Evolutionary conservation across 2,797 vertebrate genomes (phyloP).

Genomic region (Lithobates pipiens): DNA sequence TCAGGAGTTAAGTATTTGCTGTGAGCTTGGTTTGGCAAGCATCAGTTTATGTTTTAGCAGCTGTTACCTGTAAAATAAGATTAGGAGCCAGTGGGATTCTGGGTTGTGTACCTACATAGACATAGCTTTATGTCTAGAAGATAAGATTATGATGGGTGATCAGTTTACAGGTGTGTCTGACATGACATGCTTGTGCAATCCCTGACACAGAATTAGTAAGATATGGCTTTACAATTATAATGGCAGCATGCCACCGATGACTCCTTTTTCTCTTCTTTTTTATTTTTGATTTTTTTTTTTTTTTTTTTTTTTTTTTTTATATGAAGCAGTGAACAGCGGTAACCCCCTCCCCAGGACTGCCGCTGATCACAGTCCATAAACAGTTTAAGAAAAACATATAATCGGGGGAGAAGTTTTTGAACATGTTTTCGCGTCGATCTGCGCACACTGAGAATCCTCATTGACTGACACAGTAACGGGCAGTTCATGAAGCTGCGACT

Average conservation of each 20-base stretch:
- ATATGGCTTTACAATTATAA: no score
- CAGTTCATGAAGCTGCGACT: no score
- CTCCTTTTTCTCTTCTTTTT: not conserved
- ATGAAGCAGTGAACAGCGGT: no score
- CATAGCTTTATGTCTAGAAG: not conserved
- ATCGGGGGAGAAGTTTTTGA: no score
- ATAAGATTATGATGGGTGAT: conserved; percentile 34
- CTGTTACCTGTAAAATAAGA: conserved; percentile 56
- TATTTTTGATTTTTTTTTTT: not conserved
- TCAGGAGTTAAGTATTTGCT: conserved; percentile 4
- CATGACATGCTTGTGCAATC: conserved; percentile 10
- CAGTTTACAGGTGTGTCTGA: conserved; percentile 40
- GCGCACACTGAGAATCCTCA: no score
- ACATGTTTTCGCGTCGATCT: no score
- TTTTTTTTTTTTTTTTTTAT: no score
- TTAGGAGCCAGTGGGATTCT: not conserved
- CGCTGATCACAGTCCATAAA: no score
- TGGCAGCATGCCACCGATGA: no score
- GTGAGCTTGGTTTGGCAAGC: conserved; percentile 31
- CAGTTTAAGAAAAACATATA: no score
- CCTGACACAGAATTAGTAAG: not conserved
- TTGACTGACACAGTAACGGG: no score
- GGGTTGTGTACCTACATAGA: not conserved
- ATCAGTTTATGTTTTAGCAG: conserved; percentile 51
- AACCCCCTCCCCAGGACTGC: no score